phyloP scores from a whole-genome alignment of 2,888 invertebrate species.

The Pollenia angustigena region DNA sequence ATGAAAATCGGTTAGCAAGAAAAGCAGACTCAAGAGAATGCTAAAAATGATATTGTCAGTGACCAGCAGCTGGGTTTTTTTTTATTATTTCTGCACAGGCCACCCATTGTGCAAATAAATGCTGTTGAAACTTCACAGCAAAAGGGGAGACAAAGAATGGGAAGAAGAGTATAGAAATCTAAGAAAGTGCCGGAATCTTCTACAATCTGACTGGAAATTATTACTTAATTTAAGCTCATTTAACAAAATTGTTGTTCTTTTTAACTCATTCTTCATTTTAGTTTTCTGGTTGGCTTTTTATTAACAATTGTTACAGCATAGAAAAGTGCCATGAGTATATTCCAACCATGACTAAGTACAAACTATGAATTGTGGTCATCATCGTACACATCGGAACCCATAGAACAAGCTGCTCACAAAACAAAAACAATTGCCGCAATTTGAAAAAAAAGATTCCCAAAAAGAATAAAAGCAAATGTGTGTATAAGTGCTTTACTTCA shows the following conservation, averaged over 20 bases:
- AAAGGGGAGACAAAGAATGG: background rate
- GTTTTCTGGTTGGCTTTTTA: background rate
- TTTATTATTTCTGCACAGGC: background rate
- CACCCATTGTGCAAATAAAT: slow-evolving; percentile 16
- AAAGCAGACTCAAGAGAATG: slow-evolving; percentile 16
- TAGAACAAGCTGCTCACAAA: background rate
- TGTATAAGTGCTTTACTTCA: slow-evolving; percentile 40
- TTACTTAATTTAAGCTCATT: slow-evolving; percentile 49
- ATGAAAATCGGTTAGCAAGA: background rate
- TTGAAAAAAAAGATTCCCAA: background rate
- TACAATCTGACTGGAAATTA: slow-evolving; percentile 34
- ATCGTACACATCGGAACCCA: background rate
- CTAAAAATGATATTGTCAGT: slow-evolving; percentile 39
- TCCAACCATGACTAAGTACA: slow-evolving; percentile 15
- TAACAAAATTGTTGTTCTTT: slow-evolving; percentile 35
- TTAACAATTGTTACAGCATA: slow-evolving; percentile 6
- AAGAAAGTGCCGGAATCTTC: background rate
- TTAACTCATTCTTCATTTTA: background rate
- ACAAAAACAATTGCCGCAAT: background rate
- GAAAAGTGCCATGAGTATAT: background rate
- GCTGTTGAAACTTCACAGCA: background rate
- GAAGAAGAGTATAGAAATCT: background rate
- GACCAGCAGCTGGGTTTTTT: slow-evolving; percentile 29
- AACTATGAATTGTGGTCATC: slow-evolving; percentile 43
- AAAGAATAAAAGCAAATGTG: slow-evolving; percentile 51